Evolutionary conservation across 2,797 vertebrate species (phyloP), one percentile per base, ranked within the genome.

Genomic region (Poeciliopsis gracilis): DNA sequence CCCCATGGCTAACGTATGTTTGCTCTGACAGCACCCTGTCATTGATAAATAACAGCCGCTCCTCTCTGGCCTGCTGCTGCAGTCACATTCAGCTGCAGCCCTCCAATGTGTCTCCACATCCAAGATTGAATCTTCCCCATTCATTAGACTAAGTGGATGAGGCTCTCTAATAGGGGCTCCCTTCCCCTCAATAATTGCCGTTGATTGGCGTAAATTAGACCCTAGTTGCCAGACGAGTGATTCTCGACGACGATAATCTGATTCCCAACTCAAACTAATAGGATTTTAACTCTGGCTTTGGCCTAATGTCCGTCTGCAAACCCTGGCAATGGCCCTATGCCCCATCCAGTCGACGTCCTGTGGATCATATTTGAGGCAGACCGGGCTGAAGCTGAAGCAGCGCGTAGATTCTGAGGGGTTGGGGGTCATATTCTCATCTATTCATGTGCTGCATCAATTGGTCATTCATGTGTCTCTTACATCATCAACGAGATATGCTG

Each of bases 121-220:
- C 92, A 86, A 96, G 96, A 96, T 96, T 96, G 94, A 96, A 96
- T 96, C 95, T 96, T 94, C 93, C 94, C 94, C 96, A 96, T 96
- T 96, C 96, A 96, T 96, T 96, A 96, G 96, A 92, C 96, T 96
- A 96, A 96, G 96, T 96, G 96, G 96, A 96, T 96, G 95, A 96
- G 94, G 92, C 94, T 94, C 94, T 94, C 95, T 96, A 96, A 96
- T 96, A 96, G 95, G 95, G 94, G 96, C 95, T 96, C 96, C 95
- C 95, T 96, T 96, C 96, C 96, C 95, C 96, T 96, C 96, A 96
- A 96, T 96, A 96, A 96, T 96, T 96, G 96, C 95, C 83, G 95
- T 96, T 96, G 96, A 96, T 96, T 96, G 96, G 96, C 96, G 91
- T 96, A 96, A 96, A 96, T 96, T 96, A 96, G 96, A 94, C 96